Conservation (phyloP, 1,140 invertebrate species). For the Spodoptera frugiperda region DNA sequence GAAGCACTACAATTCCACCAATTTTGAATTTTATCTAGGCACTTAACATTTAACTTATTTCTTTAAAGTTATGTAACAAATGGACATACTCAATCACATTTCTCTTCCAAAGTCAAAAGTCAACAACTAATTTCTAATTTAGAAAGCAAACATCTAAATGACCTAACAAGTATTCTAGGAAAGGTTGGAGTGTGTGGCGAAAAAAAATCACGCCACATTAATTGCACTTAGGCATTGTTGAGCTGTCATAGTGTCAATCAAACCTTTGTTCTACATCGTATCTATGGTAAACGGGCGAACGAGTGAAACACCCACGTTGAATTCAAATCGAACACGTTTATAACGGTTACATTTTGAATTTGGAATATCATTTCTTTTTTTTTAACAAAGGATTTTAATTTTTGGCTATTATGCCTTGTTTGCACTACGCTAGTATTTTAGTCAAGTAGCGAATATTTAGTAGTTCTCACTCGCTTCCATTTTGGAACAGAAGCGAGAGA, state of each 20-base stretch:
- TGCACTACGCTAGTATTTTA: no score
- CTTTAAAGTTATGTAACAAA: background rate
- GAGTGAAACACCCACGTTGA: conserved; percentile 19
- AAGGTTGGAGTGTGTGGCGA: conserved; percentile 5
- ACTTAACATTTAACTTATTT: background rate
- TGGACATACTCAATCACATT: background rate
- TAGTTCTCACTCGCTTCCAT: no score
- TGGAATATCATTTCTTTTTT: no score
- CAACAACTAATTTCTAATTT: background rate
- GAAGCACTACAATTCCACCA: no score
- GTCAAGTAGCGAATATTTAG: no score
- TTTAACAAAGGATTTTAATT: no score
- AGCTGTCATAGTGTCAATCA: conserved; percentile 28
- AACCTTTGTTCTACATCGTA: conserved; percentile 35
- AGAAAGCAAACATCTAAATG: background rate
- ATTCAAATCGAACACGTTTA: background rate
- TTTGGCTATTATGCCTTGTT: no score
- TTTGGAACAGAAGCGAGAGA: no score
- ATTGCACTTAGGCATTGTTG: conserved; percentile 24
- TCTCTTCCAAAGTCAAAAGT: background rate
- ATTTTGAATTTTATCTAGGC: background rate
- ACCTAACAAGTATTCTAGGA: background rate
- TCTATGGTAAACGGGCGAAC: conserved; percentile 24
- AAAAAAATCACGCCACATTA: conserved; percentile 20
- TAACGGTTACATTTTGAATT: no score